A percentile compares a stretch with the other conserved stretches of the same genome.
Evolutionary conservation across 2,113 vertebrate species (phyloP).

Genomic region (Porphyrio hochstetteri): DNA sequence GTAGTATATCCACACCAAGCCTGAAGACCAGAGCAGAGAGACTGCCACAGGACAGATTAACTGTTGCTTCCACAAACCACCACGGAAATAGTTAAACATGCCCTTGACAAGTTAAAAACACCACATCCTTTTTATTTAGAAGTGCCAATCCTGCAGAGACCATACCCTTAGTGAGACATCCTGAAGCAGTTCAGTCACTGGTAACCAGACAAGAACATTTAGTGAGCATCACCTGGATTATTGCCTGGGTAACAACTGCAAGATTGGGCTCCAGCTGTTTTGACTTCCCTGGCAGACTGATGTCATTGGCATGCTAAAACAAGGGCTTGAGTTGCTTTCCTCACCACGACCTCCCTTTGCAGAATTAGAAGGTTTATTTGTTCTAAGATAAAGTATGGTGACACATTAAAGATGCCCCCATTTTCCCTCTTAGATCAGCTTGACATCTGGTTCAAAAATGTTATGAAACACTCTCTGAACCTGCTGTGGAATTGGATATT

Average conservation of each 20-base stretch:
- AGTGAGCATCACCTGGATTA: not conserved
- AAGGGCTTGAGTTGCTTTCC: constrained; percentile 27
- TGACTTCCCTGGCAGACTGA: constrained; percentile 16
- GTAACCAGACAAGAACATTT: not conserved
- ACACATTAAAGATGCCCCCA: constrained; percentile 14
- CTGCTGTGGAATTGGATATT: constrained; percentile 33
- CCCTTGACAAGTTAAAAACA: not conserved
- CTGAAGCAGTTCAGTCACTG: not conserved
- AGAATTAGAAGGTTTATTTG: constrained; percentile 58
- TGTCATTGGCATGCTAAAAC: constrained; percentile 14
- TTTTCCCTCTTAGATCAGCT: constrained; percentile 47
- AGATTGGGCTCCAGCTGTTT: constrained; percentile 15
- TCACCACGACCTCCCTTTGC: not conserved
- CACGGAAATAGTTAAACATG: not conserved
- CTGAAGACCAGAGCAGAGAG: not conserved
- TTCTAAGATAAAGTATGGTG: constrained; percentile 49
- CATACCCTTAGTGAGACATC: not conserved
- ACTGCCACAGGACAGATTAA: not conserved
- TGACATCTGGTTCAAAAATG: constrained; percentile 39
- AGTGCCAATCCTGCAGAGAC: fast-evolving
- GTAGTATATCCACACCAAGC: too few relatives aligned
- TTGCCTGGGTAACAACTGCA: not conserved
- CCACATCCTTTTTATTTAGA: not conserved
- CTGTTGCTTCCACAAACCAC: not conserved
- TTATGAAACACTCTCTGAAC: constrained; percentile 71